phyloP scores from a whole-genome alignment of 2,888 invertebrate genomes.

The Lydus trimaculatus region DNA sequence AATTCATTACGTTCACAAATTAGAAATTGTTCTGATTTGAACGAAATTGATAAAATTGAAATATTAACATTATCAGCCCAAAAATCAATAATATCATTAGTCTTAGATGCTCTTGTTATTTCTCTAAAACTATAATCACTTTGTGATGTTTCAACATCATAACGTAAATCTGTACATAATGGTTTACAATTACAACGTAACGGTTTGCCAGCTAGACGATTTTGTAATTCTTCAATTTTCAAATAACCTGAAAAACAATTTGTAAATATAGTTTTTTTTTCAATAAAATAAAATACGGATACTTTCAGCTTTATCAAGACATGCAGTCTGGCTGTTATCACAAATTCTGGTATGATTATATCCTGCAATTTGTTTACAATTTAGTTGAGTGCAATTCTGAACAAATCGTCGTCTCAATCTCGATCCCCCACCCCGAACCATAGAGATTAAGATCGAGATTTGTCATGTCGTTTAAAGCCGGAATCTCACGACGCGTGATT shows the following conservation, averaged over 20 bases:
- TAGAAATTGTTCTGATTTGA: conserved; percentile 34
- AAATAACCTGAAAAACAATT: background rate
- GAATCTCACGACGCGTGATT: too few species aligned
- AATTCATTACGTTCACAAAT: conserved; percentile 47
- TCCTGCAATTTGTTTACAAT: background rate
- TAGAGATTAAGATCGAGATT: too few species aligned
- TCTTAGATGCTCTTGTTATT: background rate
- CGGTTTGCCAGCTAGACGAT: background rate
- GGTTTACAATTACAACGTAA: conserved; percentile 51
- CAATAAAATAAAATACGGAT: conserved; percentile 8
- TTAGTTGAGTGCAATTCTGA: too few species aligned
- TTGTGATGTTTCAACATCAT: conserved; percentile 53
- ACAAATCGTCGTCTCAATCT: too few species aligned
- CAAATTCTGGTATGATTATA: background rate
- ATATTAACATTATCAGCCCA: background rate
- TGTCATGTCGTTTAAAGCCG: too few species aligned
- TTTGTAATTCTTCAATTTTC: background rate
- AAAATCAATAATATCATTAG: background rate
- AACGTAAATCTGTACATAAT: conserved; percentile 51
- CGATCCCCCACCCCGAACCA: too few species aligned
- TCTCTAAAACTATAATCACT: conserved; percentile 33
- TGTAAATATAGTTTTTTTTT: conserved; percentile 15
- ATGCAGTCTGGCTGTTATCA: background rate
- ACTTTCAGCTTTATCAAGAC: background rate
- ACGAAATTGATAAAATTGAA: background rate